These are phyloP conservation scores for Melitaea cinxia DNA, from an alignment of 1,140 invertebrate species.

Conservation along the genomic window DNA sequence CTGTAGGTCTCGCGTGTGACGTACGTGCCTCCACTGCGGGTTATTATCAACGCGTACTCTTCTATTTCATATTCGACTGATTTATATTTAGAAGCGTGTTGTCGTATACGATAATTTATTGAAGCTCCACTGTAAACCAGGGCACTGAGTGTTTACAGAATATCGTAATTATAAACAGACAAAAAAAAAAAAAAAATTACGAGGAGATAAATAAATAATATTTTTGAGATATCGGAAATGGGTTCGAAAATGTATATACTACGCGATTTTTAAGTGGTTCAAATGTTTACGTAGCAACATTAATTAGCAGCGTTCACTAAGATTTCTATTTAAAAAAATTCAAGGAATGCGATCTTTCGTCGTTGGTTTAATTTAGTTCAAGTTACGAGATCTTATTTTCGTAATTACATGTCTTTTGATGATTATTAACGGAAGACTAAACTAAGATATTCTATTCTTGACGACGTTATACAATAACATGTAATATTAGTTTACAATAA, in stretches of 20 bases:
- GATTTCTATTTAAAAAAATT: background rate
- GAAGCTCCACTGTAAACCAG: constrained; percentile 22
- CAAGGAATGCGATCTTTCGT: no score
- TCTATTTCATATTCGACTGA: constrained; percentile 28
- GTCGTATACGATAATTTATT: constrained; percentile 37
- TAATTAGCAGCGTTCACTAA: no score
- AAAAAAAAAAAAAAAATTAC: constrained; percentile 31
- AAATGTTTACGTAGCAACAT: background rate
- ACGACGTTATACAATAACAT: no score
- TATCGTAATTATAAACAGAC: constrained; percentile 35
- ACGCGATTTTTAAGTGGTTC: background rate
- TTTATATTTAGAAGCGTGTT: constrained; percentile 33
- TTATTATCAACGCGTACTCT: constrained; percentile 22
- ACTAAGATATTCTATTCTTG: no score
- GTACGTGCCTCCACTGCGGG: constrained; percentile 20
- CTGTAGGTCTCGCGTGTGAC: constrained; percentile 35
- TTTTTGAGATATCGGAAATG: constrained; percentile 5
- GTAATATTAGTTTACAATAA: no score
- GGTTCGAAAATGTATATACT: no score
- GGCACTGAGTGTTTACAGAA: constrained; percentile 36
- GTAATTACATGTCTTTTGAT: no score
- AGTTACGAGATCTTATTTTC: no score
- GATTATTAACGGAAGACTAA: no score
- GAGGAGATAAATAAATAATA: constrained; percentile 34
- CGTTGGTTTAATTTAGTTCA: background rate